Base-by-base conservation (phyloP, 2,888 invertebrate genomes). In the Andrena bicolor region DNA sequence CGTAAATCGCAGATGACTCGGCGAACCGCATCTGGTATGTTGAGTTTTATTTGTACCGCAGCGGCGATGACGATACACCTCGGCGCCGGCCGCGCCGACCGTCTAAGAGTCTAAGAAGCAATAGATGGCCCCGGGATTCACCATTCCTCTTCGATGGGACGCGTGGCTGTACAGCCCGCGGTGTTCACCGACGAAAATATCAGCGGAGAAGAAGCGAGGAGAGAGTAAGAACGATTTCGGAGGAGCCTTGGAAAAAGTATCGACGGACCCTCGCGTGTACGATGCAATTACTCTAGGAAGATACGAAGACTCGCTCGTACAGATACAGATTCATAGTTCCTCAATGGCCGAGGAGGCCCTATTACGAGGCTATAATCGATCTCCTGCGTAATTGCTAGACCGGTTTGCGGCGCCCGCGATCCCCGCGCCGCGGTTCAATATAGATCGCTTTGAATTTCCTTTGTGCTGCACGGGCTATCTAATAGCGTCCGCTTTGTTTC, bases 1-100 rank as follows among this genome's bases (percentile, higher is more conserved):
- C 85, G 91, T 91, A 91, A 91, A 92, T 92, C 91, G 90, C 89
- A 86, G 89, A 92, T 90, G 91, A 92, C 90, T 91, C 87, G 90
- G 87, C 90, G 87, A 82, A 80, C 86, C 86, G 87, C 90, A 90
- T 91, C 91, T 91, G 91, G 91, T 91, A 92, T 91, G 92, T 83
- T 78, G 86, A 86, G 83, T 90, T 90, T 90, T 87, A 88, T 41
- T 41, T 80, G 82, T 69, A 85, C n/a, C 56, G 56, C 53, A 56
- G 48, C 61, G 58, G 48, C 49, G 80, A 80, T 49, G 80, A 82
- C 70, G 76, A 64, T 49, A 64, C 28, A 48, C 58, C 26, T 65
- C 16, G 73, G 30, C 75, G 68, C 48, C 74, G 70, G 26, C 60
- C 61, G 23, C 75, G 61, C 30, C 74, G 66, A 16, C 60, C 65